A percentile compares a stretch with the other conserved stretches of the same genome.
phyloP scores from a whole-genome alignment of 1,140 invertebrate species.

The Drosophila seguyi region DNA sequence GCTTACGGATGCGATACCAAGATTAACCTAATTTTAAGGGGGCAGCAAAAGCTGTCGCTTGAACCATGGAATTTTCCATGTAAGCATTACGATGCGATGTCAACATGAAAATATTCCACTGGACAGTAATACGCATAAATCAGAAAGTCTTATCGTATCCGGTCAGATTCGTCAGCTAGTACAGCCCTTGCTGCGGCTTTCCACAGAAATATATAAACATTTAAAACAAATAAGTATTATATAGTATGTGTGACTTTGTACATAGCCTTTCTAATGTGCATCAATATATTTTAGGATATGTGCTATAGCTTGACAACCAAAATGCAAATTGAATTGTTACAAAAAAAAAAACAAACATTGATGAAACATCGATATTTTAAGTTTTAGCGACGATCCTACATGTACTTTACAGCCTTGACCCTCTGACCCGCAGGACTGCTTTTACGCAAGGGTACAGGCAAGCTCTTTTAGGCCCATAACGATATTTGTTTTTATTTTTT shows the following conservation, averaged over 20 bases:
- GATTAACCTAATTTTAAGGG: neutral
- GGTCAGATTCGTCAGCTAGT: slow-evolving; percentile 5
- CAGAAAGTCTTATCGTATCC: slow-evolving; percentile 43
- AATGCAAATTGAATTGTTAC: neutral
- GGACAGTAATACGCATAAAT: slow-evolving; percentile 9
- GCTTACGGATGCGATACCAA: neutral
- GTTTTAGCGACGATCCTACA: neutral
- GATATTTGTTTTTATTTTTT: too few relatives aligned
- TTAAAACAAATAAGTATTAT: neutral
- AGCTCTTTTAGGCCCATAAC: too few relatives aligned
- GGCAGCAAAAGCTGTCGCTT: slow-evolving; percentile 1
- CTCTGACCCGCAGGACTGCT: too few relatives aligned
- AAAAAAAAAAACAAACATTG: neutral
- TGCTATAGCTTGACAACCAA: neutral
- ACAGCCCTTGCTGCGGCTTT: neutral
- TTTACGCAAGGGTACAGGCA: too few relatives aligned
- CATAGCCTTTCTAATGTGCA: neutral
- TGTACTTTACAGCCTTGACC: neutral
- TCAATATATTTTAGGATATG: neutral
- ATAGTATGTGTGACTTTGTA: neutral
- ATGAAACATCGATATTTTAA: neutral
- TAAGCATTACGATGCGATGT: slow-evolving; percentile 22
- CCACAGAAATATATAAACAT: slow-evolving; percentile 3
- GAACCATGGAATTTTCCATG: slow-evolving; percentile 67
- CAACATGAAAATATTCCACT: slow-evolving; percentile 64